Evolutionary conservation across 2,888 invertebrate genomes (phyloP).

Genomic region (Caenorhabditis sinica): DNA sequence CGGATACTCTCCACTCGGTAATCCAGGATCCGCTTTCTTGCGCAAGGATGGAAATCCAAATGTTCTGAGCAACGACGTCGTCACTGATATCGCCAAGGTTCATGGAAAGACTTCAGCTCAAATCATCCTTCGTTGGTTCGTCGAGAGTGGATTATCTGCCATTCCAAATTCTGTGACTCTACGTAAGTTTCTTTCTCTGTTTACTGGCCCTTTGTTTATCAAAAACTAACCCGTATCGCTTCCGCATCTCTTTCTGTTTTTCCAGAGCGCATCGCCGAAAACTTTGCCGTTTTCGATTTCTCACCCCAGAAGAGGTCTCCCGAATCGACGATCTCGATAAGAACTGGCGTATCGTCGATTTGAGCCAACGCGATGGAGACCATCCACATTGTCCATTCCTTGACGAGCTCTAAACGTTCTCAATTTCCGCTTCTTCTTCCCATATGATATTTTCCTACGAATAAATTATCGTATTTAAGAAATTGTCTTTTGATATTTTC

Average conservation of each 20-base stretch:
- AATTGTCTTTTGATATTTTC: conserved; percentile 11
- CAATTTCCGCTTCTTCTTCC: neutral
- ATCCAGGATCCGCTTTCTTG: conserved; percentile 74
- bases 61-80: conserved; percentile 69
- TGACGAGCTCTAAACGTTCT: conserved; percentile 65
- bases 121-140: conserved; percentile 84
- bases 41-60: conserved; percentile 78
- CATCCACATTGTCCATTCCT: conserved; percentile 74
- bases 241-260: conserved; percentile 3
- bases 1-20: conserved; percentile 76
- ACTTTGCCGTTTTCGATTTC: conserved; percentile 84
- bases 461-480: conserved; percentile 24
- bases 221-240: neutral
- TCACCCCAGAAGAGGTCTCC: conserved; percentile 82
- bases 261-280: conserved; percentile 79
- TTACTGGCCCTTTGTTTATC: neutral
- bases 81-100: conserved; percentile 69
- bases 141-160: conserved; percentile 84
- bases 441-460: conserved; percentile 8
- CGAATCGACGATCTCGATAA: conserved; percentile 69
- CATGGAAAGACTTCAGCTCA: conserved; percentile 83
- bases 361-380: conserved; percentile 71
- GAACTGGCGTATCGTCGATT: conserved; percentile 75
- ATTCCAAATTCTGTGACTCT: conserved; percentile 84
- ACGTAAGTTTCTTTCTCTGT: conserved; percentile 33